Evolutionary conservation across 92 coral and sea anemone species (phyloP).

Genomic region (Heteractis magnifica): DNA sequence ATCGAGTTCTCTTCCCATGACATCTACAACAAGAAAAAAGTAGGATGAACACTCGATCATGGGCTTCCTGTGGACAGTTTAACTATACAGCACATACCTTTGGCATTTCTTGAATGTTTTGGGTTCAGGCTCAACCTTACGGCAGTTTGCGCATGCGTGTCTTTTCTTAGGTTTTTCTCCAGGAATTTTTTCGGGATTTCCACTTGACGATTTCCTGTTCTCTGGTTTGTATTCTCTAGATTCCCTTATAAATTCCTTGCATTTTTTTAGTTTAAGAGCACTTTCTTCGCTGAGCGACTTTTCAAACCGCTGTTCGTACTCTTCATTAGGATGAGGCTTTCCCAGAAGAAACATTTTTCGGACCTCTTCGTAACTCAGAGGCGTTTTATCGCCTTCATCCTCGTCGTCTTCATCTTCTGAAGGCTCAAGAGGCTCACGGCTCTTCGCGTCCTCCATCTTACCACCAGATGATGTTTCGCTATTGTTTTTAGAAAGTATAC

Average conservation of each 20-base stretch:
- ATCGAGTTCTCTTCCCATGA: constrained; percentile 81
- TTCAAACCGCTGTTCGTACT: constrained; percentile 56
- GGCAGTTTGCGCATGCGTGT: constrained; percentile 85
- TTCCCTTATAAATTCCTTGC: constrained; percentile 12
- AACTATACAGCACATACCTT: constrained; percentile 48
- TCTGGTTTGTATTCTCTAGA: constrained; percentile 16
- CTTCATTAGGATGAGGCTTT: constrained; percentile 83
- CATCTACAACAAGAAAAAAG: constrained; percentile 52
- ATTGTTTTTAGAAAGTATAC: neutral
- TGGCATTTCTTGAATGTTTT: constrained; percentile 83
- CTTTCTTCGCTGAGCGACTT: constrained; percentile 15
- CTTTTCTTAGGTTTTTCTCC: constrained; percentile 35
- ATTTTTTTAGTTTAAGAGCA: constrained; percentile 5
- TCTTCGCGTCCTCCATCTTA: neutral
- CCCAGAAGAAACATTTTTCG: constrained; percentile 62
- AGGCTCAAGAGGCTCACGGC: neutral
- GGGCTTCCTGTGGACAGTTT: neutral
- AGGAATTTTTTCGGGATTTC: constrained; percentile 18
- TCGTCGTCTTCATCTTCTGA: neutral
- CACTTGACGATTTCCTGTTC: neutral
- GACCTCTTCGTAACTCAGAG: constrained; percentile 36
- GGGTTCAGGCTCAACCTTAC: constrained; percentile 61
- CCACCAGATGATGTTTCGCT: neutral
- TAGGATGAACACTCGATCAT: neutral
- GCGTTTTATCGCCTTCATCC: neutral